These are phyloP conservation scores for Aramus guarauna DNA, from an alignment of 2,113 vertebrate genomes.

Conservation along the genomic window DNA sequence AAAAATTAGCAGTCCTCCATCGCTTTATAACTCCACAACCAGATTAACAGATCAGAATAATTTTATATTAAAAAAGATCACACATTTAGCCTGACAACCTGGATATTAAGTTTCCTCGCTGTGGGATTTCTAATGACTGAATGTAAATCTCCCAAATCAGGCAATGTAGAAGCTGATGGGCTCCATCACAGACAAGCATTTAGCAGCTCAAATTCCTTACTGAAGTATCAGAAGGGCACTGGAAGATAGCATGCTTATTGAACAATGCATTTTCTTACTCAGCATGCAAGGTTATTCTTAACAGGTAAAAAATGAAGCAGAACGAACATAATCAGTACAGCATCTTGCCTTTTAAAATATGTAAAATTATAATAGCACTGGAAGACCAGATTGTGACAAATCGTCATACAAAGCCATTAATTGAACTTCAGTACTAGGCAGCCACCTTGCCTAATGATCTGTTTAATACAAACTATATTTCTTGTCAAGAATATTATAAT, in stretches of 20 bases:
- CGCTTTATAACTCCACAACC: background rate
- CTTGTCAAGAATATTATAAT: background rate
- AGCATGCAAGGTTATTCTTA: background rate
- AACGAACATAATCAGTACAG: constrained; percentile 12
- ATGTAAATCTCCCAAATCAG: background rate
- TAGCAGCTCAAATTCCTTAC: background rate
- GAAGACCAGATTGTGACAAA: constrained; percentile 26
- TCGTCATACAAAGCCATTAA: constrained; percentile 27
- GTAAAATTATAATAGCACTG: background rate
- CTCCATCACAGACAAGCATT: background rate
- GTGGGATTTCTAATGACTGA: constrained; percentile 15
- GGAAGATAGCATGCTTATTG: background rate
- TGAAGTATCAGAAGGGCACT: background rate
- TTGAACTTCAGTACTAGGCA: background rate
- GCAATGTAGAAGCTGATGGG: background rate
- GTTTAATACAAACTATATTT: constrained; percentile 38
- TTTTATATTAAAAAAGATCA: background rate
- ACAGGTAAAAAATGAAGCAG: constrained; percentile 24
- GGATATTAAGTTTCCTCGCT: background rate
- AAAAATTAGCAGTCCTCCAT: background rate
- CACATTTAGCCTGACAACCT: background rate
- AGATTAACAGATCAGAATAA: background rate
- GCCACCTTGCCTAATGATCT: constrained; percentile 14
- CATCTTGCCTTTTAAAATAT: constrained; percentile 35
- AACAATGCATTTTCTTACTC: background rate